Percentiles rank a stretch among this genome's conserved stretches.
phyloP scores from a whole-genome alignment of 2,113 vertebrate species.

The Megaceryle maxima region DNA sequence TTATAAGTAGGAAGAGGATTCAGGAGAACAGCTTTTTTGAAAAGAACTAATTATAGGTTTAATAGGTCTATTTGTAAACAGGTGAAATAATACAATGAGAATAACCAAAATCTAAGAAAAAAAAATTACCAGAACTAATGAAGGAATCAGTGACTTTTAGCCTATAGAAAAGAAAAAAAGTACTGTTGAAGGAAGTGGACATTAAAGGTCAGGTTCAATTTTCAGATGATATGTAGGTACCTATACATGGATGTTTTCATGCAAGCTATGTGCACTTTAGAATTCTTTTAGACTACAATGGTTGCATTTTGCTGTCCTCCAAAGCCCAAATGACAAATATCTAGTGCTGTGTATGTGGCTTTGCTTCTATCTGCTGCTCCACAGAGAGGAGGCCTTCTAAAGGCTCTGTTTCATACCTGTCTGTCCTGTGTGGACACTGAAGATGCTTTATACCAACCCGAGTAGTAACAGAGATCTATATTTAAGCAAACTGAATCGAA shows the following conservation, averaged over 20 bases:
- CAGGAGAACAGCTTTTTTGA: rapidly evolving
- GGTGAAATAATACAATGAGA: rapidly evolving
- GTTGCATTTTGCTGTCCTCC: not conserved
- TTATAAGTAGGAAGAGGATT: not conserved
- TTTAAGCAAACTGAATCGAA: not conserved
- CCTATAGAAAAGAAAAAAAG: not conserved
- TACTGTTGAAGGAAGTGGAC: not conserved
- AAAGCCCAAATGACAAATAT: not conserved
- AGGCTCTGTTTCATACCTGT: not conserved
- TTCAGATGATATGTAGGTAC: not conserved
- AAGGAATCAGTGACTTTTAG: not conserved
- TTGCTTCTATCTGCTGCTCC: not conserved
- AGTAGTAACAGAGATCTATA: not conserved
- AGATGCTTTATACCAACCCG: not conserved
- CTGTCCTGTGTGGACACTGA: not conserved
- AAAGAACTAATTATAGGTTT: not conserved
- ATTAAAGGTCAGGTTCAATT: not conserved
- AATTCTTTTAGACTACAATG: rapidly evolving
- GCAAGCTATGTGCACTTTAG: not conserved
- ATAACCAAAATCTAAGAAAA: not conserved
- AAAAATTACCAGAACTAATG: rapidly evolving
- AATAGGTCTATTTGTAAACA: not conserved
- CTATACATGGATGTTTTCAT: rapidly evolving
- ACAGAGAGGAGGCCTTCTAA: not conserved
- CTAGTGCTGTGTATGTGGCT: rapidly evolving